Conservation (phyloP, 2,113 vertebrate genomes). For the Hydrochoerus hydrochaeris region DNA sequence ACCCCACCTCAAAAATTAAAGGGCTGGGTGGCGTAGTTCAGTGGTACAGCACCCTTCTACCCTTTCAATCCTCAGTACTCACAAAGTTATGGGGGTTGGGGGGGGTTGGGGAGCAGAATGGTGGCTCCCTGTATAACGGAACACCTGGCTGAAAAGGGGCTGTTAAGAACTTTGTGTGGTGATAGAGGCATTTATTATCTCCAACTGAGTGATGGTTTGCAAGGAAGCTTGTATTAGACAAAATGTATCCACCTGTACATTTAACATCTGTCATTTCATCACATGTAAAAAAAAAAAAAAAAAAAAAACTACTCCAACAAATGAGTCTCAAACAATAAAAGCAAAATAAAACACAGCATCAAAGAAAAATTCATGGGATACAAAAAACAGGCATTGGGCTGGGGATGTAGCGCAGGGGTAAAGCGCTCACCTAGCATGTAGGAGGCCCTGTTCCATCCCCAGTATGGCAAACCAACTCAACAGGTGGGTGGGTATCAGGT, state of each 20-base stretch:
- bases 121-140: accelerated
- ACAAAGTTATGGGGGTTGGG: background rate
- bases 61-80: background rate
- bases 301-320: background rate
- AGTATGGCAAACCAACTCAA: background rate
- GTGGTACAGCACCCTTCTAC: background rate
- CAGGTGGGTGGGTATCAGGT: background rate
- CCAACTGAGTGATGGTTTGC: background rate
- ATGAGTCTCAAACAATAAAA: slow-evolving; percentile 5
- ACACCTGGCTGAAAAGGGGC: background rate
- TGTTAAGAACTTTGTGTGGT: background rate
- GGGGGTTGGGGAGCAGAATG: background rate
- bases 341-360: slow-evolving; percentile 41
- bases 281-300: background rate
- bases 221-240: background rate
- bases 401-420: background rate
- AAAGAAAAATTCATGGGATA: background rate
- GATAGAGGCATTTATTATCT: background rate
- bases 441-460: background rate
- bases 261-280: slow-evolving; percentile 22
- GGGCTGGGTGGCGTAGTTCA: background rate
- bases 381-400: background rate
- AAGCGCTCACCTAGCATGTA: background rate
- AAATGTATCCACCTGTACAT: background rate
- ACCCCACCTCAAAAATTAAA: background rate